phyloP scores from a whole-genome alignment of 2,113 vertebrate species.

The Brachyistius frenatus region DNA sequence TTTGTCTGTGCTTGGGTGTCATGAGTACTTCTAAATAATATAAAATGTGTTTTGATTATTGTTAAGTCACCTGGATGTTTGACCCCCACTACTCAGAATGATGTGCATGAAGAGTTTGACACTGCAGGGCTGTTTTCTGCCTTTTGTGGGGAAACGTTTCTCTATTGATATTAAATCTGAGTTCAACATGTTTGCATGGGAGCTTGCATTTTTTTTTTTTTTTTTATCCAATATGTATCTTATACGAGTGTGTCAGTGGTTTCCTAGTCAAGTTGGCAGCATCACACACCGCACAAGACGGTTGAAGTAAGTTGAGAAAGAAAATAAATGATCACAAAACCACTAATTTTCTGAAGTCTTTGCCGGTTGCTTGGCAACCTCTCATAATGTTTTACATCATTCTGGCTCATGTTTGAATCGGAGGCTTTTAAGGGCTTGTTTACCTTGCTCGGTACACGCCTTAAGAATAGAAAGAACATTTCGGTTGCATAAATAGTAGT shows the following conservation, averaged over 20 bases:
- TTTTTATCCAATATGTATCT: not conserved
- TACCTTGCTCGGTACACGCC: not conserved
- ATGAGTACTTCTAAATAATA: no score
- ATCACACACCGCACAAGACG: not conserved
- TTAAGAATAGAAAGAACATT: not conserved
- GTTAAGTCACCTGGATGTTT: not conserved
- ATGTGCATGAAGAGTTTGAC: no score
- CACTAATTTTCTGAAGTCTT: not conserved
- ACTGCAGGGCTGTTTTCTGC: not conserved
- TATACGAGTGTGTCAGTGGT: not conserved
- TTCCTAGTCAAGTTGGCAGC: not conserved
- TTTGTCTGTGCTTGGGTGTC: no score
- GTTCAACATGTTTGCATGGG: not conserved
- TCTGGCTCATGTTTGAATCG: constrained; percentile 6
- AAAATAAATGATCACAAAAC: not conserved
- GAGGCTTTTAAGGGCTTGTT: not conserved
- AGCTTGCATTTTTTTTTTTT: not conserved
- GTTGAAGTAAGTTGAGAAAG: not conserved
- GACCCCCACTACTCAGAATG: no score
- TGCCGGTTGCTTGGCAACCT: constrained; percentile 24
- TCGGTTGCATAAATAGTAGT: not conserved
- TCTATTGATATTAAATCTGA: not conserved
- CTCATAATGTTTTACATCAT: constrained; percentile 2
- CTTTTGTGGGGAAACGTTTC: not conserved
- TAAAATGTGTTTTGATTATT: not conserved